Conservation (phyloP, 1,140 invertebrate genomes). For the Achroia grisella region DNA sequence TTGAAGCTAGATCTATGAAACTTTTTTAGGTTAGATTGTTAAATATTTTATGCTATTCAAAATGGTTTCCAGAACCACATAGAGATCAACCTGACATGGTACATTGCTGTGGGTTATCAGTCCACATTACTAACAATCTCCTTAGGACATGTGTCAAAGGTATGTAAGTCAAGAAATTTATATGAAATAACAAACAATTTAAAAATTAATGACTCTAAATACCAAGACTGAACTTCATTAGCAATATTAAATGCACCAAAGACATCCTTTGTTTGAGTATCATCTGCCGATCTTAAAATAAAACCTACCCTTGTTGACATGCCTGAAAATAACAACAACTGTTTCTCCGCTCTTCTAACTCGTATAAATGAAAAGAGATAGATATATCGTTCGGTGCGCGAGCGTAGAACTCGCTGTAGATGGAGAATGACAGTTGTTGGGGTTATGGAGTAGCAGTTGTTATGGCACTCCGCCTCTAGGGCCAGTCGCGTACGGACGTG, state of each 20-base stretch:
- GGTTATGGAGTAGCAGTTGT: not conserved
- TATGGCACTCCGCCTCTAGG: constrained; percentile 48
- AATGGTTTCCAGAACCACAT: too few relatives aligned
- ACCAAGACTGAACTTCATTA: too few relatives aligned
- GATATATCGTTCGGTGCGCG: constrained; percentile 8
- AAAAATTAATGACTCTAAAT: too few relatives aligned
- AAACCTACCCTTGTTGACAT: constrained; percentile 4
- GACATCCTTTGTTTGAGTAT: constrained; percentile 1
- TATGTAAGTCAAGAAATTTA: too few relatives aligned
- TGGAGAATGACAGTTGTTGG: not conserved
- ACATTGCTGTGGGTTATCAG: too few relatives aligned
- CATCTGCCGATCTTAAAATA: constrained; percentile 11
- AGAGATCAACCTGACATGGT: too few relatives aligned
- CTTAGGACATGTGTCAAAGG: too few relatives aligned
- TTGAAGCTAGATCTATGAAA: too few relatives aligned
- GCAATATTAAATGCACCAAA: not conserved
- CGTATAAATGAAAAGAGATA: not conserved
- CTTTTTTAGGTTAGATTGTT: too few relatives aligned
- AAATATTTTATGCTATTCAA: too few relatives aligned
- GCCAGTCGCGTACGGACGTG: constrained; percentile 51
- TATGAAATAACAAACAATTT: too few relatives aligned
- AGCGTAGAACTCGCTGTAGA: not conserved
- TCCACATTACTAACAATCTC: too few relatives aligned
- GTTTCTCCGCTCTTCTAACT: not conserved
- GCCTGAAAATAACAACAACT: constrained; percentile 4